These are phyloP conservation scores for Meloidogyne chitwoodi DNA, from an alignment of 1,140 invertebrate genomes.

Conservation along the genomic window DNA sequence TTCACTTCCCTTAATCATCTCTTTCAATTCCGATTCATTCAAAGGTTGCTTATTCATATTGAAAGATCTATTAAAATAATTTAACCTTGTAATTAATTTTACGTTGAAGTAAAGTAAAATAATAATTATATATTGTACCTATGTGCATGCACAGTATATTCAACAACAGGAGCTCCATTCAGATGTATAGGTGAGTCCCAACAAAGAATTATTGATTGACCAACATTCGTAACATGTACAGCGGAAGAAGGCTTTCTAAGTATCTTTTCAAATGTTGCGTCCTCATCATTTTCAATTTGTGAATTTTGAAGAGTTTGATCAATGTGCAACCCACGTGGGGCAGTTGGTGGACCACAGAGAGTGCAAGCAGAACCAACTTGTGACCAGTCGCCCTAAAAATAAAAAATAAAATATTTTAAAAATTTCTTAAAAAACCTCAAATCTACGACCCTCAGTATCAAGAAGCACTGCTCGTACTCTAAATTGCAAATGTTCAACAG, in stretches of 20 bases:
- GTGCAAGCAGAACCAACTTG: constrained; percentile 50
- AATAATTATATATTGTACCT: constrained; percentile 26
- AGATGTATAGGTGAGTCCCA: constrained; percentile 45
- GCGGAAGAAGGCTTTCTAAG: neutral
- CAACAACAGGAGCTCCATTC: constrained; percentile 41
- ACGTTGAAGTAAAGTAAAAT: too few relatives aligned
- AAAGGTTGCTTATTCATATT: neutral
- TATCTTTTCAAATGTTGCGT: neutral
- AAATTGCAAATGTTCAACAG: constrained; percentile 51
- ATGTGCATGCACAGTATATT: constrained; percentile 33
- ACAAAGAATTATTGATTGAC: constrained; percentile 21
- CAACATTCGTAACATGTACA: neutral
- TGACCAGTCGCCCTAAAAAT: constrained; percentile 44
- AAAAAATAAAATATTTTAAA: neutral
- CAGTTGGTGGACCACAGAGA: constrained; percentile 24
- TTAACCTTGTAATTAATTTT: too few relatives aligned
- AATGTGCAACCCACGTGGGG: constrained; percentile 39
- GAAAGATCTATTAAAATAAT: neutral
- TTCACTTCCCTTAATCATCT: neutral
- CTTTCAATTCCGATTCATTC: neutral
- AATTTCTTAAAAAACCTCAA: constrained; percentile 25
- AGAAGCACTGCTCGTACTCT: constrained; percentile 47
- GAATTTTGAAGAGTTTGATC: neutral
- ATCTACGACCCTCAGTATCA: constrained; percentile 42
- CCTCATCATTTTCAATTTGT: neutral